Percentiles rank a stretch among this genome's conserved stretches.
Evolutionary conservation across 2,888 invertebrate genomes (phyloP).

Genomic region (Chorisops tibialis): DNA sequence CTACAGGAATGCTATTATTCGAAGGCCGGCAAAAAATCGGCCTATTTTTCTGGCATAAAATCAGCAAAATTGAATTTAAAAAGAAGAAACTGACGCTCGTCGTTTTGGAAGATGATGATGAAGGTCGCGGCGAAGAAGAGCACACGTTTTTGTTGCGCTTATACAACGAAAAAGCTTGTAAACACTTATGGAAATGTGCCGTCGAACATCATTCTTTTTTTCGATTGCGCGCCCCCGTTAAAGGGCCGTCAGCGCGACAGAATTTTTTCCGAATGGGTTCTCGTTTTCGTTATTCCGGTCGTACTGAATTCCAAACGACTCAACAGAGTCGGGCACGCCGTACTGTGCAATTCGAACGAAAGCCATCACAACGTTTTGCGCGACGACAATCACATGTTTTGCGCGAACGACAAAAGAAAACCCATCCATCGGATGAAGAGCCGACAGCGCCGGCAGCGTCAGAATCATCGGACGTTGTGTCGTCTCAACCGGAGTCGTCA

Average conservation of each 20-base stretch:
- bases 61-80: constrained; percentile 95
- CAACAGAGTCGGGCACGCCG: constrained; percentile 85
- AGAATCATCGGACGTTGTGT: too few relatives aligned
- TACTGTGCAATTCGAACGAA: constrained; percentile 92
- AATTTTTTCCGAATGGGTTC: constrained; percentile 99
- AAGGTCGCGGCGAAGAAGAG: constrained; percentile 86
- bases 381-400: constrained; percentile 86
- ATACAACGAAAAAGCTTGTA: constrained; percentile 96
- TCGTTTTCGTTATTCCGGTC: constrained; percentile 84
- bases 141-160: constrained; percentile 98
- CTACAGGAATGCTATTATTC: constrained; percentile 97
- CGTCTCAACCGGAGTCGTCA: constrained; percentile 17
- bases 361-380: constrained; percentile 95
- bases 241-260: constrained; percentile 83
- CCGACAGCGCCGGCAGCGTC: constrained; percentile 37
- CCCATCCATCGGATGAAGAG: constrained; percentile 1
- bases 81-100: constrained; percentile 95
- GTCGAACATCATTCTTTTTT: constrained; percentile 99
- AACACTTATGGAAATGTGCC: constrained; percentile 99
- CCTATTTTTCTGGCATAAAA: constrained; percentile 99
- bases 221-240: constrained; percentile 84
- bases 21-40: constrained; percentile 97
- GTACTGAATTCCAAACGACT: constrained; percentile 97
- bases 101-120: constrained; percentile 98
- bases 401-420: constrained; percentile 67